phyloP scores from a whole-genome alignment of 2,113 vertebrate genomes.

The Phainopepla nitens region DNA sequence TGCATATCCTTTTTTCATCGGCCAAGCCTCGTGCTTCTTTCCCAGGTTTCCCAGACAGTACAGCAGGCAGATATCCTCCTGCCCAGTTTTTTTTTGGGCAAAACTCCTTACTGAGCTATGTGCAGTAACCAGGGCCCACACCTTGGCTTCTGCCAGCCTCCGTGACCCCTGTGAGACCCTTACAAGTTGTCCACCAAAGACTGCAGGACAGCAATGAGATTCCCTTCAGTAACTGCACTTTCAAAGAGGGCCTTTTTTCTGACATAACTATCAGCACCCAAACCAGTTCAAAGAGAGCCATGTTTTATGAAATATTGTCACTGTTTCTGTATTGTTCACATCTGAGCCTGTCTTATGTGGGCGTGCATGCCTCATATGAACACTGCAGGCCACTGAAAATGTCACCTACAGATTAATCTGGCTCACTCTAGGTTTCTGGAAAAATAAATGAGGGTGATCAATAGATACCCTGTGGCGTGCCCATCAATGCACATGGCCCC shows the following conservation, averaged over 20 bases:
- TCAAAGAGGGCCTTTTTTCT: not conserved
- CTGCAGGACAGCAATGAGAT: not conserved
- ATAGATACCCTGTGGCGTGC: not conserved
- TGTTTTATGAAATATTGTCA: not conserved
- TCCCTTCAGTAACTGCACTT: not conserved
- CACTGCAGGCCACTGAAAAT: not conserved
- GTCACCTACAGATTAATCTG: constrained; percentile 6
- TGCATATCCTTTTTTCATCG: not conserved
- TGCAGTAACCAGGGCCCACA: not conserved
- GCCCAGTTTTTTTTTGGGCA: not conserved
- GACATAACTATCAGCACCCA: not conserved
- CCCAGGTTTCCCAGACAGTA: not conserved
- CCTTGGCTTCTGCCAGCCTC: not conserved
- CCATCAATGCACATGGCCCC: not conserved
- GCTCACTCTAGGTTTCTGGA: not conserved
- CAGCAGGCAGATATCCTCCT: not conserved
- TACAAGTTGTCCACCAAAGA: not conserved
- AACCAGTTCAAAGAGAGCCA: not conserved
- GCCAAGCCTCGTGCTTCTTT: not conserved
- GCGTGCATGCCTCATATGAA: not conserved
- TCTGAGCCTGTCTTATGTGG: not conserved
- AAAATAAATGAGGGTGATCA: not conserved
- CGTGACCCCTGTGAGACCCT: fast-evolving
- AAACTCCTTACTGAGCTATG: not conserved
- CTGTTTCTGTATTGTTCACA: not conserved